phyloP scores from a whole-genome alignment of 2,113 vertebrate species.

The Tragelaphus imberbis region DNA sequence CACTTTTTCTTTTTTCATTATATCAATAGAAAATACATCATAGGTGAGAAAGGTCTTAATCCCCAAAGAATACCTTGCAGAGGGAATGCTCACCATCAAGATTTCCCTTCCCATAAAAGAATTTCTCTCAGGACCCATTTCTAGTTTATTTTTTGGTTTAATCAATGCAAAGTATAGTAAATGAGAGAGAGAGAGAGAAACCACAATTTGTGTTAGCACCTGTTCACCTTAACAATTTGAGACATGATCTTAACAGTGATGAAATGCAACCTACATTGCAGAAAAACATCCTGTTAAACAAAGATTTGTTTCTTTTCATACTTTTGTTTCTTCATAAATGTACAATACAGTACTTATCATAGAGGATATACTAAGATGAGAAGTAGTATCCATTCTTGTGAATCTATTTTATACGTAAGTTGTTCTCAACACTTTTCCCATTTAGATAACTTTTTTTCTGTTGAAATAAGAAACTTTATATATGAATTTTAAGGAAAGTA shows the following conservation, averaged over 20 bases:
- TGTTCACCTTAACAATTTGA: neutral
- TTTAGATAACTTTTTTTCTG: neutral
- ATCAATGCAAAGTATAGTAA: neutral
- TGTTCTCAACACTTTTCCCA: neutral
- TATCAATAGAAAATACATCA: neutral
- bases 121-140: constrained; percentile 9
- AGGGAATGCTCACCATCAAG: neutral
- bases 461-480: neutral
- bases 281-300: neutral
- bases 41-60: neutral
- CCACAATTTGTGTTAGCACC: neutral
- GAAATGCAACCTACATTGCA: neutral
- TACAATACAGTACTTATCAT: neutral
- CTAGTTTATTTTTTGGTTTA: neutral
- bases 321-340: neutral
- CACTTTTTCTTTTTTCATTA: neutral
- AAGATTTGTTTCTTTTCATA: neutral
- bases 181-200: neutral
- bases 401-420: neutral
- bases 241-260: neutral
- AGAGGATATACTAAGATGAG: neutral
- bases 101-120: neutral
- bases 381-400: neutral
- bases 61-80: neutral
- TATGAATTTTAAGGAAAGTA: neutral